These are phyloP conservation scores for Diachrysia chrysitis DNA, from an alignment of 2,888 invertebrate genomes.

Conservation along the genomic window DNA sequence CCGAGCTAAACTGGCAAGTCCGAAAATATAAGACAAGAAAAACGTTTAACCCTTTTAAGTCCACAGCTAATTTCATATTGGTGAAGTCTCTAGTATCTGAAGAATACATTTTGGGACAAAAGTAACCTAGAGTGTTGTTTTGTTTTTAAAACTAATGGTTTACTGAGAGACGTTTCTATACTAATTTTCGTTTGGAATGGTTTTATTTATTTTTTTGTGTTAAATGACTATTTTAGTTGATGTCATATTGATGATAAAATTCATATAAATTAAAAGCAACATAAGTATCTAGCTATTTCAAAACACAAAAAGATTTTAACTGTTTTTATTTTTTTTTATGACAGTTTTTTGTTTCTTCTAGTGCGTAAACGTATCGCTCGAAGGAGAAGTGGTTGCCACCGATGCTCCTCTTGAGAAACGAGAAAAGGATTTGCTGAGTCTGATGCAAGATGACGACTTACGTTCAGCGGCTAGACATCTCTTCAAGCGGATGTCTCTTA, in stretches of 20 bases:
- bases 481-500: constrained; percentile 82
- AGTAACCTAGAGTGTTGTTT: background rate
- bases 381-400: constrained; percentile 74
- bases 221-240: too few species aligned
- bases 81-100: constrained; percentile 6
- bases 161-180: background rate
- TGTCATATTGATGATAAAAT: too few species aligned
- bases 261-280: too few species aligned
- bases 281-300: too few species aligned
- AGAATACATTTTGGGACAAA: background rate
- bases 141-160: background rate
- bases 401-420: constrained; percentile 76
- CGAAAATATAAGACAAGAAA: constrained; percentile 22
- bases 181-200: background rate
- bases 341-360: constrained; percentile 44
- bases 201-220: background rate
- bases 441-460: constrained; percentile 84
- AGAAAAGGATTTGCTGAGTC: constrained; percentile 77
- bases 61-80: constrained; percentile 24
- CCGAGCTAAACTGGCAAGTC: constrained; percentile 23
- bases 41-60: constrained; percentile 19
- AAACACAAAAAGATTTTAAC: too few species aligned
- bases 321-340: too few species aligned
- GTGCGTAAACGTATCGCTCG: constrained; percentile 81
- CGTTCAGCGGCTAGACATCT: constrained; percentile 76